Evolutionary conservation across 1,140 invertebrate genomes (phyloP).

Genomic region (Eriocheir sinensis): DNA sequence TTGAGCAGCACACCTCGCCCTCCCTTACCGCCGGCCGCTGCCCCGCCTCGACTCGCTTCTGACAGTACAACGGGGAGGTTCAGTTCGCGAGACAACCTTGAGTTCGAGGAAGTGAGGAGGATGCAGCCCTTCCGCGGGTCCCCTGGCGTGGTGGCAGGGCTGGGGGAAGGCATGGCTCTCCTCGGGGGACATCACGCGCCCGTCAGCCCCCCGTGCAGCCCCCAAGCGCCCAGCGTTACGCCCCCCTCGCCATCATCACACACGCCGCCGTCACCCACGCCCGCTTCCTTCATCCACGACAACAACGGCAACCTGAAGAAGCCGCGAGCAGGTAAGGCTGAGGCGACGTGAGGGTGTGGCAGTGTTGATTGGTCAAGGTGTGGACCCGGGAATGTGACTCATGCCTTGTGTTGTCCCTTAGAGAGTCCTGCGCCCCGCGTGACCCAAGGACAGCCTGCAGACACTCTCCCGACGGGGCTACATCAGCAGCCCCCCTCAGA

Average conservation of each 20-base stretch:
- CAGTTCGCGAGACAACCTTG: background rate
- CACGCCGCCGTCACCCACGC: background rate
- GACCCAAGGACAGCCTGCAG: background rate
- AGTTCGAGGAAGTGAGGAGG: background rate
- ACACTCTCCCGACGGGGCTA: background rate
- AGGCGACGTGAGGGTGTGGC: background rate
- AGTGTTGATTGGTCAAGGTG: background rate
- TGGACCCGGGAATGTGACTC: background rate
- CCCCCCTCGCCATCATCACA: background rate
- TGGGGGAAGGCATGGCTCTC: conserved; percentile 37
- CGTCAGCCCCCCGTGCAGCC: conserved; percentile 66
- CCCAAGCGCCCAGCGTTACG: conserved; percentile 40
- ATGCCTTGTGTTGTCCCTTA: background rate
- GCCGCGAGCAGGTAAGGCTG: background rate
- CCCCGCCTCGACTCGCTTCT: background rate
- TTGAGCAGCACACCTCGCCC: background rate
- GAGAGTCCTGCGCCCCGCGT: background rate
- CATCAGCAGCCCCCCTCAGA: background rate
- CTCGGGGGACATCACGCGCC: conserved; percentile 44
- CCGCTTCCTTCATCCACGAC: background rate
- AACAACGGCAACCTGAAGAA: conserved; percentile 34
- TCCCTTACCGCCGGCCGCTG: background rate
- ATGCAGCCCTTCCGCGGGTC: conserved; percentile 69
- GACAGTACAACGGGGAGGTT: background rate
- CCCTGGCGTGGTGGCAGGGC: conserved; percentile 45